Evolutionary conservation across 1,140 invertebrate genomes (phyloP), one percentile per base, ranked within the genome.

Genomic region (Berghia stephanieae): DNA sequence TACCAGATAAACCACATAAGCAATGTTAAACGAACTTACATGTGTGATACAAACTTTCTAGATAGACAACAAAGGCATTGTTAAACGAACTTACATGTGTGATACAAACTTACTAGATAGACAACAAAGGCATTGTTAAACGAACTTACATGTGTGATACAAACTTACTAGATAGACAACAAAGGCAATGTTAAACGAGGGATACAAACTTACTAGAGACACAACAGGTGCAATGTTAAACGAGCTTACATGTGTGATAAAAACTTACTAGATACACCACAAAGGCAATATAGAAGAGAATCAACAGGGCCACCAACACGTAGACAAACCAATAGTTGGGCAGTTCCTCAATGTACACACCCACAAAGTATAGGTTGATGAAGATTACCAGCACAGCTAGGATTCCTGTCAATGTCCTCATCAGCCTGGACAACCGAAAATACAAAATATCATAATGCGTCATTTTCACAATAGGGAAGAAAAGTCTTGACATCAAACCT

Each of bases 281-380:
- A 84, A 95, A 94, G 1, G 92, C 66, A 38, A 95, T 86, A 86
- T 96, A 96, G 49, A 93, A 88, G 55, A 93, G 80, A 8, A 91
- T 91, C 81, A 92, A 91, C 31, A 94, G 83, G 21, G 89, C 85
- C 43, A 95, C 90, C 38, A 89, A 75, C 0, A 92, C 81, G 70
- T 92, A 91, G 79, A 91, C 79, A 79, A 89, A 88, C 92, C 93
- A 91, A 43, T 87, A 82, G 55, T 70, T 21, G 34, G 92, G 89
- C 42, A 93, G 79, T 1, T 89, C 81, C 16, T 91, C 85, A 0
- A 94, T 91, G 80, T 92, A 93, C 34, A 91, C 88, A 27, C 92
- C 88, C 2, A 96, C 94, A 87, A 96, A 96, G 86, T 93, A 96
- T 66, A 95, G 91, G 86, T 97, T 96, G 79, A 97, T 95, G 16